These are phyloP conservation scores for Trachythela sp. DNA, from an alignment of 64 coral and sea anemone genomes.

Conservation along the genomic window DNA sequence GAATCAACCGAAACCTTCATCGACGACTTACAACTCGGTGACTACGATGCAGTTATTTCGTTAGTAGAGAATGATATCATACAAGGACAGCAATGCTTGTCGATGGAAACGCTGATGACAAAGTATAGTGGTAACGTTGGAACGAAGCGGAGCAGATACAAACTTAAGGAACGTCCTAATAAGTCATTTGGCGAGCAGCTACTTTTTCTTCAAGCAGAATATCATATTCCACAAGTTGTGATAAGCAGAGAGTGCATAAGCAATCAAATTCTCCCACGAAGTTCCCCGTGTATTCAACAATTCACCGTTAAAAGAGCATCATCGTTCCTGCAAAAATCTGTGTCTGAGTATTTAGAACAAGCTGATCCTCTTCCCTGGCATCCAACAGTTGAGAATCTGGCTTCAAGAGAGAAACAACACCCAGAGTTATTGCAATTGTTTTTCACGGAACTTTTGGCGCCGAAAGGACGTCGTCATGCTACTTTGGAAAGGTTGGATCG, in stretches of 20 bases:
- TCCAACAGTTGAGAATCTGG: neutral
- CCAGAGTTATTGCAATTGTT: neutral
- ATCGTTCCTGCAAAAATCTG: no score
- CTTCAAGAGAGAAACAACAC: neutral
- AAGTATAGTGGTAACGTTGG: neutral
- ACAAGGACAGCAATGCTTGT: neutral
- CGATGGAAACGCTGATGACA: neutral
- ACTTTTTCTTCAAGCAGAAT: no score
- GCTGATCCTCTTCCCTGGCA: neutral
- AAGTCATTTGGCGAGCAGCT: neutral
- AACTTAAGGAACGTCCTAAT: neutral
- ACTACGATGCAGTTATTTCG: no score
- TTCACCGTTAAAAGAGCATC: no score
- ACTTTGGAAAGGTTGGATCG: neutral
- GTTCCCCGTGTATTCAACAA: no score
- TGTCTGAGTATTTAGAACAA: neutral
- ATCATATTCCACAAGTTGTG: no score
- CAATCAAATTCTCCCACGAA: no score
- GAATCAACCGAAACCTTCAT: neutral
- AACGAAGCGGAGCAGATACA: neutral
- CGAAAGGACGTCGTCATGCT: neutral
- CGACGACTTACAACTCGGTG: neutral
- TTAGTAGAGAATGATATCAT: neutral
- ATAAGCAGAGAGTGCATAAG: no score
- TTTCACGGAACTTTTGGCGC: neutral